phyloP scores from a whole-genome alignment of 2,797 vertebrate genomes.

The Sebastes diaconus region DNA sequence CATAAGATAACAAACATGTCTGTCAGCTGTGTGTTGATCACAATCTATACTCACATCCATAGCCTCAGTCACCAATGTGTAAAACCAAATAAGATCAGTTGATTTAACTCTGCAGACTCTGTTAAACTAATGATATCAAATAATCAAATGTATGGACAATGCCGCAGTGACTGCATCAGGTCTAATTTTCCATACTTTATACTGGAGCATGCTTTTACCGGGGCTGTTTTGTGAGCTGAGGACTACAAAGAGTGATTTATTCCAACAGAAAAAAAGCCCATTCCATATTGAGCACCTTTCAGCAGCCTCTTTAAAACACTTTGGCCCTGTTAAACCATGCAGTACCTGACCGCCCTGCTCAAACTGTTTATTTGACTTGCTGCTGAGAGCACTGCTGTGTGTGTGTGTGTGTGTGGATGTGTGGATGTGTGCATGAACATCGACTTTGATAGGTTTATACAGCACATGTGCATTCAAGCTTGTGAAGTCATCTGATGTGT shows the following conservation, averaged over 20 bases:
- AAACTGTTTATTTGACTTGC: constrained; percentile 79
- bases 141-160: background rate
- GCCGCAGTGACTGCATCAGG: background rate
- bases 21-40: background rate
- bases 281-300: constrained; percentile 69
- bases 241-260: constrained; percentile 58
- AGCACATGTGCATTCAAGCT: constrained; percentile 52
- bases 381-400: constrained; percentile 50
- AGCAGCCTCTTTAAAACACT: constrained; percentile 79
- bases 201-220: constrained; percentile 5
- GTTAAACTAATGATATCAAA: background rate
- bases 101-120: background rate
- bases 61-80: too few relatives aligned
- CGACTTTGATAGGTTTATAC: constrained; percentile 46
- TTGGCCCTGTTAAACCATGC: constrained; percentile 72
- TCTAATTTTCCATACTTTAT: background rate
- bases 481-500: constrained; percentile 43
- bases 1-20: background rate
- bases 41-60: too few relatives aligned
- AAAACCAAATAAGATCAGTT: background rate
- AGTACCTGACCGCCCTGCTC: constrained; percentile 61
- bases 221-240: constrained; percentile 20
- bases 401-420: constrained; percentile 50
- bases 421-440: constrained; percentile 24
- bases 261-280: constrained; percentile 45